These are phyloP conservation scores for Atopsyche davidsoni DNA, from an alignment of 1,140 invertebrate species.

Conservation along the genomic window DNA sequence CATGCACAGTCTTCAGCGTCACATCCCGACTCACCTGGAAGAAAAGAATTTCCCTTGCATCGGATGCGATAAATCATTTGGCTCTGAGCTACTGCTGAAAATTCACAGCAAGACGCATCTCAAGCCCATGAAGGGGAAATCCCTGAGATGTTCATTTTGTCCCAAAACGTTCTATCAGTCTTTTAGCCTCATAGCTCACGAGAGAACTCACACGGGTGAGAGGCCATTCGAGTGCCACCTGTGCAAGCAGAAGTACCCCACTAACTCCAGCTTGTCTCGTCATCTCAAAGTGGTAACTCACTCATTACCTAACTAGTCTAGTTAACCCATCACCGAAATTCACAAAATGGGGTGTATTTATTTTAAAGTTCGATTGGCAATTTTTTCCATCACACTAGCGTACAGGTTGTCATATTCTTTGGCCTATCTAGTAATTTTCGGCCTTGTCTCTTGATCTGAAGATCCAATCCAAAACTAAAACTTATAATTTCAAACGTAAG, in stretches of 20 bases:
- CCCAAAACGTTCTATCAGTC: conserved; percentile 41
- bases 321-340: too few relatives aligned
- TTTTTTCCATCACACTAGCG: too few relatives aligned
- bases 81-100: conserved; percentile 53
- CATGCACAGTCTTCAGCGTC: conserved; percentile 43
- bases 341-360: too few relatives aligned
- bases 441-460: too few relatives aligned
- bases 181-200: conserved; percentile 41
- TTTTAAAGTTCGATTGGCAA: too few relatives aligned
- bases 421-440: too few relatives aligned
- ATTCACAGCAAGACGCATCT: conserved; percentile 54
- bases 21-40: conserved; percentile 47
- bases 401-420: too few relatives aligned
- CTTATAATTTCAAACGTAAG: too few relatives aligned
- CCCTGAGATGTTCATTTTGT: conserved; percentile 39
- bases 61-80: conserved; percentile 55
- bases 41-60: conserved; percentile 53
- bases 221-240: conserved; percentile 44
- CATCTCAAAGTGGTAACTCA: conserved; percentile 45
- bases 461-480: too few relatives aligned
- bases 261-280: conserved; percentile 40
- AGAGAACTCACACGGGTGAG: conserved; percentile 44
- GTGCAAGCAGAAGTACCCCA: conserved; percentile 43
- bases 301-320: too few relatives aligned
- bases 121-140: conserved; percentile 33